A percentile compares a stretch with the other conserved stretches of the same genome.
These are phyloP conservation scores for Oasisia sp. DNA, from an alignment of 2,888 invertebrate genomes.

Conservation along the genomic window DNA sequence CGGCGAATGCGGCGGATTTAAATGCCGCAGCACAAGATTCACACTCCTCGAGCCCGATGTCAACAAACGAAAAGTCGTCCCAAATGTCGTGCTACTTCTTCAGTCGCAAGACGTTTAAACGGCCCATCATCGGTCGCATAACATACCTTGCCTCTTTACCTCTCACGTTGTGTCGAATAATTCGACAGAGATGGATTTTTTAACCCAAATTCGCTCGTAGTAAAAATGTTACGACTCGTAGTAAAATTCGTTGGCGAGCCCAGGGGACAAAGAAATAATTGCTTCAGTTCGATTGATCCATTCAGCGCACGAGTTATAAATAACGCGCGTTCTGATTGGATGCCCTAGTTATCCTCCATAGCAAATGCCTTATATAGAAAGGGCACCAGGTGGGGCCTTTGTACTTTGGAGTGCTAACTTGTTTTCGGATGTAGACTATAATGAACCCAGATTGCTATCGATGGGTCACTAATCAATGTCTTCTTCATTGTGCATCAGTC, in stretches of 20 bases:
- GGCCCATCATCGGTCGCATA: neutral
- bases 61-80: slow-evolving; percentile 9
- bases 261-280: slow-evolving; percentile 44
- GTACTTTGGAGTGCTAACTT: neutral
- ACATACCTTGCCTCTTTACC: slow-evolving; percentile 6
- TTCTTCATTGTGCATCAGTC: neutral
- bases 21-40: slow-evolving; percentile 29
- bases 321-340: slow-evolving; percentile 28
- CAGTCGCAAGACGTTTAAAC: neutral
- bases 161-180: neutral
- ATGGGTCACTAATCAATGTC: neutral
- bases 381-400: slow-evolving; percentile 17
- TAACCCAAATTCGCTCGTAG: slow-evolving; percentile 31
- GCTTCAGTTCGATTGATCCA: slow-evolving; percentile 37
- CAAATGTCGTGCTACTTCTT: slow-evolving; percentile 1
- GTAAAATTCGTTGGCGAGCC: slow-evolving; percentile 37
- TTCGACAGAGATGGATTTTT: slow-evolving; percentile 21
- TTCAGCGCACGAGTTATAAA: slow-evolving; percentile 26
- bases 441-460: slow-evolving; percentile 22
- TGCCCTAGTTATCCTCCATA: slow-evolving; percentile 19
- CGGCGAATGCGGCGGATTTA: slow-evolving; percentile 30
- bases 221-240: slow-evolving; percentile 31
- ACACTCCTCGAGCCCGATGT: neutral
- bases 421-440: neutral
- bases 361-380: slow-evolving; percentile 35